These are phyloP conservation scores for Lutjanus argentimaculatus DNA, from an alignment of 2,797 vertebrate genomes.

Conservation along the genomic window DNA sequence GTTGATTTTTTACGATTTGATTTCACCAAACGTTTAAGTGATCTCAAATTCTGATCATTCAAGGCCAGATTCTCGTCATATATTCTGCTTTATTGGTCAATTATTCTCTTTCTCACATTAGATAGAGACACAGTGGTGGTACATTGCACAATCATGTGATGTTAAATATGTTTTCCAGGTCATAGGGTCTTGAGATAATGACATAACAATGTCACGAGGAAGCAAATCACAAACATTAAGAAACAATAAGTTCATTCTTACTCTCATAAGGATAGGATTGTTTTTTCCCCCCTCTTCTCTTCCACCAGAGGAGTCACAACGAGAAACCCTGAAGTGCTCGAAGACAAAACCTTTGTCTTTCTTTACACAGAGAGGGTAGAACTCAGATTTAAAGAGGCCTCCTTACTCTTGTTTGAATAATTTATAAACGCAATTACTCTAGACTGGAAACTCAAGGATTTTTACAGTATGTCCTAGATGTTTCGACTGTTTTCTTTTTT, in stretches of 20 bases:
- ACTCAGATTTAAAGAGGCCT: background rate
- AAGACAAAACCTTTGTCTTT: background rate
- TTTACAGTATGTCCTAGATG: too few relatives aligned
- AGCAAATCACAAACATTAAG: background rate
- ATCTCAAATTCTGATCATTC: too few relatives aligned
- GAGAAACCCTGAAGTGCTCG: background rate
- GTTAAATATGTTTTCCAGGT: constrained; percentile 38
- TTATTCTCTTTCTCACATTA: background rate
- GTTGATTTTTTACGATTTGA: too few relatives aligned
- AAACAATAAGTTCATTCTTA: constrained; percentile 45
- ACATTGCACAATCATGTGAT: constrained; percentile 29
- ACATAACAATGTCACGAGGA: constrained; percentile 50
- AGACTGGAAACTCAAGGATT: background rate
- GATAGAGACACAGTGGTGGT: constrained; percentile 2
- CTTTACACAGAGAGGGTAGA: too few relatives aligned
- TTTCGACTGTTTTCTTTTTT: too few relatives aligned
- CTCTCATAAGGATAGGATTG: background rate
- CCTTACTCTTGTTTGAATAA: background rate
- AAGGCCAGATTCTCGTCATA: background rate
- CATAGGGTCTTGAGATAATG: constrained; percentile 37
- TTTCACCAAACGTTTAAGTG: too few relatives aligned
- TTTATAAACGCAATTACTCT: background rate
- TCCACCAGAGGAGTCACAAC: background rate
- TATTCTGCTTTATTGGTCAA: background rate
- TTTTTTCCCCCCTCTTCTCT: background rate